A percentile compares a stretch with the other conserved stretches of the same genome.
phyloP scores from a whole-genome alignment of 2,113 vertebrate species.

The Loxodonta africana region DNA sequence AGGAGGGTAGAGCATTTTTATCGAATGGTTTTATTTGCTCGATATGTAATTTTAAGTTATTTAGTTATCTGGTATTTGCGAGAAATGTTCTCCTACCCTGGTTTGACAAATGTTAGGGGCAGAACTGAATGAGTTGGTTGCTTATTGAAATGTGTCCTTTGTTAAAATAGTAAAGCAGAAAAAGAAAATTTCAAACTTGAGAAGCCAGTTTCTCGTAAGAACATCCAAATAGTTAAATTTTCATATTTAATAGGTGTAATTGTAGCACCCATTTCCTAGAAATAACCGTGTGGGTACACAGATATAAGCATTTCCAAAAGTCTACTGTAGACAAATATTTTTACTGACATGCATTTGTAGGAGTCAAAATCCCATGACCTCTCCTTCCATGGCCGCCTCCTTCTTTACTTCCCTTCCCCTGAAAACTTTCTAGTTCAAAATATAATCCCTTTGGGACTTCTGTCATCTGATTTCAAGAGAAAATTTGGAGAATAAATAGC shows the following conservation, averaged over 20 bases:
- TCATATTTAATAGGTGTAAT: background rate
- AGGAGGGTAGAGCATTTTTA: background rate
- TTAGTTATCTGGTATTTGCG: background rate
- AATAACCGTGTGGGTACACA: conserved; percentile 36
- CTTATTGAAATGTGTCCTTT: conserved; percentile 17
- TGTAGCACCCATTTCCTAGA: background rate
- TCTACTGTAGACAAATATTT: conserved; percentile 70
- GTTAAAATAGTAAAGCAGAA: background rate
- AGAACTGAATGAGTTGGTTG: background rate
- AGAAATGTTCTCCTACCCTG: background rate
- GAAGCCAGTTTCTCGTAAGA: background rate
- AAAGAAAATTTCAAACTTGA: background rate
- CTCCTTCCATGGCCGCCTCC: conserved; percentile 61
- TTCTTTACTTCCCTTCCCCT: conserved; percentile 73
- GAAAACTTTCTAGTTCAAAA: conserved; percentile 78
- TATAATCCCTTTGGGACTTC: conserved; percentile 79
- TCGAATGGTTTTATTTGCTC: background rate
- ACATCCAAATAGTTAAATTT: background rate
- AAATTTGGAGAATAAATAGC: conserved; percentile 77
- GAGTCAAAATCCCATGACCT: conserved; percentile 85
- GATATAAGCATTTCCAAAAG: conserved; percentile 58
- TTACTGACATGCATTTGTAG: conserved; percentile 64
- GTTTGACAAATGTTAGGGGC: background rate
- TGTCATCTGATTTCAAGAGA: conserved; percentile 80
- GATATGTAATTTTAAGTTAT: conserved; percentile 25